Conservation (phyloP, 2,113 vertebrate species). For the Corythornis vintsioides region DNA sequence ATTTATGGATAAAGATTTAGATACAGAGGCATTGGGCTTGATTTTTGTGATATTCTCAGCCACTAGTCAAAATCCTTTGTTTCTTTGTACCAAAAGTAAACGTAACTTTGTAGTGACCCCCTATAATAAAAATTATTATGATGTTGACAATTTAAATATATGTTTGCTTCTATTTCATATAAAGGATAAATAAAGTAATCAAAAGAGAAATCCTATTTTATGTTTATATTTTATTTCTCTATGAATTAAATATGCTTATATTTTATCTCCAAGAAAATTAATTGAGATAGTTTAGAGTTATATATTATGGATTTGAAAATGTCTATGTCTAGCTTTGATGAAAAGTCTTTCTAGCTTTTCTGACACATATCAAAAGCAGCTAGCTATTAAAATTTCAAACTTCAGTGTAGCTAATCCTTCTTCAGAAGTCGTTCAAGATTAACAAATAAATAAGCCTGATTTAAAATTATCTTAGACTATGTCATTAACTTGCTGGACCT, state of each 20-base stretch:
- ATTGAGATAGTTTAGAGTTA: neutral
- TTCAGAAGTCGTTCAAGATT: neutral
- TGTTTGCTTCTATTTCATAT: neutral
- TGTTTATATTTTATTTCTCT: neutral
- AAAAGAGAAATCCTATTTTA: neutral
- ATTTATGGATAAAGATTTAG: neutral
- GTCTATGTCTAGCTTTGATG: neutral
- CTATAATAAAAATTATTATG: neutral
- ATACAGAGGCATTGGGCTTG: neutral
- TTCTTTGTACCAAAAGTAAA: neutral
- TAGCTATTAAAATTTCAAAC: conserved; percentile 33
- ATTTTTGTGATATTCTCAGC: neutral
- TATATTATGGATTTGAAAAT: neutral
- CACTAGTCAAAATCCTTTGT: neutral
- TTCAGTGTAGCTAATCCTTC: conserved; percentile 20
- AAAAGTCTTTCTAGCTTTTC: conserved; percentile 34
- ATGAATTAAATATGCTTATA: neutral
- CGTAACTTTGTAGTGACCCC: neutral
- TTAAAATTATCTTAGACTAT: neutral
- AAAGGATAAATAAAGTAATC: neutral
- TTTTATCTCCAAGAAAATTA: neutral
- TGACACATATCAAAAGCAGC: neutral
- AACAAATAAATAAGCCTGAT: conserved; percentile 6
- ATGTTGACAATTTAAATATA: neutral
- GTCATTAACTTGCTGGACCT: neutral